Percentiles rank a stretch among this genome's conserved stretches.
Conservation (phyloP, 2,888 invertebrate genomes). For the Dicranocentrus wangi region DNA sequence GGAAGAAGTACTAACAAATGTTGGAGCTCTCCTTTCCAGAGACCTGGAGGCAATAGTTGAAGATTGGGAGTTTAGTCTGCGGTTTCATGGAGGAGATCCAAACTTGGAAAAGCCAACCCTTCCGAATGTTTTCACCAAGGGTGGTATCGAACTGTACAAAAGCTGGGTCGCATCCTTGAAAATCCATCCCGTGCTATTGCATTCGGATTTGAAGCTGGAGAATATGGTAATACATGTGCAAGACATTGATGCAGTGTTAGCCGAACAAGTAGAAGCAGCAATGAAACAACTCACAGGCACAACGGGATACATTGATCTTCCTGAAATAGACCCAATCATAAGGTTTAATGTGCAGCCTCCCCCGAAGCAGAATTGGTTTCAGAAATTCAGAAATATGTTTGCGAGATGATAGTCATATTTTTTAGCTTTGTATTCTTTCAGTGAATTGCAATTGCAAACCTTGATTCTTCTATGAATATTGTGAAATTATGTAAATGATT, state of each 20-base stretch:
- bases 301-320: background rate
- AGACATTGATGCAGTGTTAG: background rate
- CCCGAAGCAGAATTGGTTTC: no score
- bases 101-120: background rate
- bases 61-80: background rate
- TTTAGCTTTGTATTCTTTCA: no score
- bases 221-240: background rate
- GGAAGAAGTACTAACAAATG: background rate
- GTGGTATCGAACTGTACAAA: background rate
- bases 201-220: background rate
- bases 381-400: no score
- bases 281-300: background rate
- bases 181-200: background rate
- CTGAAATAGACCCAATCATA: background rate
- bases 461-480: no score
- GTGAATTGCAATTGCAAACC: no score
- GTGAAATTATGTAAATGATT: no score
- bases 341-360: no score
- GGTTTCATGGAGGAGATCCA: background rate
- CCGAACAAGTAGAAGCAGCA: background rate
- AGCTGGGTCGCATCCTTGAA: background rate
- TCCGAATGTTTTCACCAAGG: constrained; percentile 1
- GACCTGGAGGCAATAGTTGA: background rate
- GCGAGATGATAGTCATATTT: no score
- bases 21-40: background rate